Percentiles rank a stretch among this genome's conserved stretches.
Evolutionary conservation across 2,113 vertebrate species (phyloP).

Genomic region (Heloderma charlesbogerti): DNA sequence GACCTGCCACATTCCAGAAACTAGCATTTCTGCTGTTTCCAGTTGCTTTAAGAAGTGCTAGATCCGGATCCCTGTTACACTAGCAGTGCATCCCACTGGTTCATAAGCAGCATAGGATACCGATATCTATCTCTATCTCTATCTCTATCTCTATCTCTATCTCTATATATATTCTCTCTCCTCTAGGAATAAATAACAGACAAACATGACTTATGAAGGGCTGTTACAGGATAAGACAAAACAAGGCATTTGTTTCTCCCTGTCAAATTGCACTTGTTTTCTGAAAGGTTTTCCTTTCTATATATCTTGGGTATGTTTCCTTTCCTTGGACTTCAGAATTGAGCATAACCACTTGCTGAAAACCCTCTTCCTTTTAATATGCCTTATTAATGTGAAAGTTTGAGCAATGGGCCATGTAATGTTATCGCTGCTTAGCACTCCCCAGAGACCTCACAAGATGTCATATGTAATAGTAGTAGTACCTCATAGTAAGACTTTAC

Average conservation of each 20-base stretch:
- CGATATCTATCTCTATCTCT: too few species aligned
- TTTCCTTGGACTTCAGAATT: background rate
- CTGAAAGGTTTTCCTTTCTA: background rate
- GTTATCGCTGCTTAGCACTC: constrained; percentile 22
- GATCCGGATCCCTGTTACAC: too few species aligned
- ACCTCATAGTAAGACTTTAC: constrained; percentile 41
- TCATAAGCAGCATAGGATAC: too few species aligned
- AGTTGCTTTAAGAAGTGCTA: too few species aligned
- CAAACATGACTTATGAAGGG: background rate
- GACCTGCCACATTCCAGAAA: too few species aligned
- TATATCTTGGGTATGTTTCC: background rate
- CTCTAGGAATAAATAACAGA: background rate
- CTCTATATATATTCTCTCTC: background rate
- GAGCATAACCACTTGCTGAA: background rate
- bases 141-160: too few species aligned
- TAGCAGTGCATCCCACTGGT: too few species aligned
- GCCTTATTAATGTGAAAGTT: constrained; percentile 33
- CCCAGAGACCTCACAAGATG: constrained; percentile 52
- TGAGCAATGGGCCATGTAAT: constrained; percentile 20
- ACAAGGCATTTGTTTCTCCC: background rate
- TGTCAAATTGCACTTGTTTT: background rate
- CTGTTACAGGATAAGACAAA: background rate
- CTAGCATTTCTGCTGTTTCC: too few species aligned
- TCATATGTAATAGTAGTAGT: background rate
- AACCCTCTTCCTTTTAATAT: background rate